Conservation (phyloP, 2,888 invertebrate genomes). For the Orthosia gothica region DNA sequence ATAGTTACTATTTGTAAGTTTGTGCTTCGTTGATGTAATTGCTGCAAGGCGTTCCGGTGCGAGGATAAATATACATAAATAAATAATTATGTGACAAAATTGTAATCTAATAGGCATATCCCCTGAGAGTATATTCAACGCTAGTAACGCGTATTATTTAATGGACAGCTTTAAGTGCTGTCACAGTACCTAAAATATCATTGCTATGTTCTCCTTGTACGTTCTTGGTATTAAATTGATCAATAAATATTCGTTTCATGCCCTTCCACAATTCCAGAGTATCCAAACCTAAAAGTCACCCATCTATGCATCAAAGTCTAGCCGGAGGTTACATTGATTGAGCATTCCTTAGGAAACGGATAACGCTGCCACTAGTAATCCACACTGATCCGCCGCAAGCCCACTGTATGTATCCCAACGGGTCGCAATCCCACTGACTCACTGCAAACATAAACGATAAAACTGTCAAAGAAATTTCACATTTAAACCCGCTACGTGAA, state of each 20-base stretch:
- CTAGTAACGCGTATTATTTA: too few relatives aligned
- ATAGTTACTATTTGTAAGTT: too few relatives aligned
- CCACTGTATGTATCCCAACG: constrained; percentile 69
- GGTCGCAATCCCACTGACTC: constrained; percentile 50
- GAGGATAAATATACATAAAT: too few relatives aligned
- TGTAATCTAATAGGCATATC: too few relatives aligned
- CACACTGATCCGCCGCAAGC: constrained; percentile 74
- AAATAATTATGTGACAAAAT: too few relatives aligned
- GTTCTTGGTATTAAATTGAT: not conserved
- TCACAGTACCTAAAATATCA: too few relatives aligned
- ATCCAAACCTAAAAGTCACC: constrained; percentile 19
- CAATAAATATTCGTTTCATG: not conserved
- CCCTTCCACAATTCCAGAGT: not conserved
- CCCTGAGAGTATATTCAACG: too few relatives aligned
- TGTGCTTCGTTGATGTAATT: too few relatives aligned
- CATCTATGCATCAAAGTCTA: constrained; percentile 49
- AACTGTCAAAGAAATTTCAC: constrained; percentile 27
- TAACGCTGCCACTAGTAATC: constrained; percentile 74
- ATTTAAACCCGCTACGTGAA: constrained; percentile 36
- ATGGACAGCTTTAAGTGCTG: too few relatives aligned
- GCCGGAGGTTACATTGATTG: constrained; percentile 65
- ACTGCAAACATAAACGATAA: constrained; percentile 39
- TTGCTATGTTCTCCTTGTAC: too few relatives aligned
- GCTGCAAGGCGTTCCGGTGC: too few relatives aligned
- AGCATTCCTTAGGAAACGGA: constrained; percentile 62